These are phyloP conservation scores for Hypsibius dujardini DNA, from an alignment of 1,140 invertebrate genomes.

Conservation along the genomic window DNA sequence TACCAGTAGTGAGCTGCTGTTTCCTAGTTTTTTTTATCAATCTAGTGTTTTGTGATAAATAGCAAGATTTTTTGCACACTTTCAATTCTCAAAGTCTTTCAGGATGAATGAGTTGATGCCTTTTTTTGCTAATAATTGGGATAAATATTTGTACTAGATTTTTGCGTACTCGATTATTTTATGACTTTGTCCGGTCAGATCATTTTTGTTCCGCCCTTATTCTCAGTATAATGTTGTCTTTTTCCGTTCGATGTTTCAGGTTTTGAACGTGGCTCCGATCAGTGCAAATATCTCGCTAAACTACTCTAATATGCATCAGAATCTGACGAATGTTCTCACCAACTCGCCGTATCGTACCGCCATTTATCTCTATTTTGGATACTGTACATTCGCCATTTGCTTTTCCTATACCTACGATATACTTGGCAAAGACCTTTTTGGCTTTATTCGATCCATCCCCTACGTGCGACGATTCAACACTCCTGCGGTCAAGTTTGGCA, in stretches of 20 bases:
- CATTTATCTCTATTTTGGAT: constrained; percentile 6
- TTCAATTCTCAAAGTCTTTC: no score
- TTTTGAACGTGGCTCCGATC: constrained; percentile 13
- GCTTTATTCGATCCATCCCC: background rate
- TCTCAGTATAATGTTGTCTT: background rate
- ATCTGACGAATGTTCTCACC: background rate
- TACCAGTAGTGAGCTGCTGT: no score
- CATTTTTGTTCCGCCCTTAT: no score
- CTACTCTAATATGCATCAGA: background rate
- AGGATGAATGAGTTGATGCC: no score
- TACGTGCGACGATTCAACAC: background rate
- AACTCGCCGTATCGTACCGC: background rate
- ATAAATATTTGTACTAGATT: no score
- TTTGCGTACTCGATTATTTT: no score
- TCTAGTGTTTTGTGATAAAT: no score
- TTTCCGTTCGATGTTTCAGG: background rate
- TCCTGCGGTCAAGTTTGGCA: background rate
- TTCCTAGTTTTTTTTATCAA: no score
- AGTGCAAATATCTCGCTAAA: background rate
- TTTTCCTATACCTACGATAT: constrained; percentile 8
- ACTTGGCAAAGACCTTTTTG: background rate
- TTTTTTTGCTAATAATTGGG: no score
- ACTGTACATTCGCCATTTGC: background rate
- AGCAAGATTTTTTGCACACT: no score
- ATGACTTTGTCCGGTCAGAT: no score